Evolutionary conservation across 2,113 vertebrate genomes (phyloP).

Genomic region (Balaenoptera acutorostrata): DNA sequence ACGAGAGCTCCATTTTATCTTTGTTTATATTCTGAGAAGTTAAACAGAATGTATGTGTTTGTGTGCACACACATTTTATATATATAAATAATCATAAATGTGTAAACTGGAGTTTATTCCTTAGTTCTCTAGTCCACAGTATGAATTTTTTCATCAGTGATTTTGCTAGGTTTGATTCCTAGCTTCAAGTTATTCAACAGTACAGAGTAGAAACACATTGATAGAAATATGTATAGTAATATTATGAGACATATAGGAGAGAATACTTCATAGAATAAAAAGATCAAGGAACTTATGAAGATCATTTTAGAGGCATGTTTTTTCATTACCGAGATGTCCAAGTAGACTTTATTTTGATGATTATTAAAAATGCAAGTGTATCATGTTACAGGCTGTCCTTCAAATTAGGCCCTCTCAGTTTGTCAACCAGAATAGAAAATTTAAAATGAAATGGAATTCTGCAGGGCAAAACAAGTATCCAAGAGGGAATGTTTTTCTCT

Average conservation of each 20-base stretch:
- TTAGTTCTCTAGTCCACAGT: neutral
- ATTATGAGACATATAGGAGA: neutral
- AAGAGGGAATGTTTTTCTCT: slow-evolving; percentile 4
- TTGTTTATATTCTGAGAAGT: slow-evolving; percentile 21
- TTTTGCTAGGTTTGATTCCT: neutral
- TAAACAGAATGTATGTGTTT: neutral
- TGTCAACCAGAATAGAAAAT: slow-evolving; percentile 1
- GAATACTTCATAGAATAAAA: neutral
- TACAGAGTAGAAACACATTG: neutral
- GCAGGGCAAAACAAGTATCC: neutral
- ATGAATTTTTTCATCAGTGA: neutral
- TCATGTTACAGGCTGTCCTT: neutral
- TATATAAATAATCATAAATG: neutral
- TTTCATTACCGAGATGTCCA: neutral
- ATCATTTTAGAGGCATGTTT: neutral
- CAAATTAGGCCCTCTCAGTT: neutral
- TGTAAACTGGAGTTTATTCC: neutral
- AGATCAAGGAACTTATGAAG: neutral
- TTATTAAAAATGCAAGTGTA: slow-evolving; percentile 19
- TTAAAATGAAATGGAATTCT: neutral
- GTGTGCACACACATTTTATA: neutral
- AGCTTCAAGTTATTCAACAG: neutral
- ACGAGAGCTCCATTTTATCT: neutral
- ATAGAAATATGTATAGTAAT: neutral
- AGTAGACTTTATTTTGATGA: neutral